A percentile compares a stretch with the other conserved stretches of the same genome.
phyloP scores from a whole-genome alignment of 2,888 invertebrate genomes.

The Petrolisthes cinctipes region DNA sequence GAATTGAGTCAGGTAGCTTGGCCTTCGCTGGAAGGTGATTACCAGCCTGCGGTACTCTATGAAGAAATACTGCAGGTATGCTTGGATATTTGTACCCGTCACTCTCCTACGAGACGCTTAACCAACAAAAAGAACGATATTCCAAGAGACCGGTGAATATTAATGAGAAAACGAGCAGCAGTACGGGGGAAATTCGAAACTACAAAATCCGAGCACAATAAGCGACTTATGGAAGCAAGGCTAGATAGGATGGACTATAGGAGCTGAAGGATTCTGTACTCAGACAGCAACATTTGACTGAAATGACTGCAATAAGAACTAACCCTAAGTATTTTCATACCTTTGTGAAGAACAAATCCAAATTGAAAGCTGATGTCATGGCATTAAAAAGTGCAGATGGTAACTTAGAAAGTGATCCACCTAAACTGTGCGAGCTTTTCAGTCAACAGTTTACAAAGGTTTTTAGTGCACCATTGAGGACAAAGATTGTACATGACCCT shows the following conservation, averaged over 20 bases:
- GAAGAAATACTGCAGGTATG: constrained; percentile 14
- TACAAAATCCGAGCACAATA: not conserved
- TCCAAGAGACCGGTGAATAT: constrained; percentile 7
- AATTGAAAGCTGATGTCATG: not conserved
- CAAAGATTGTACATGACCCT: not conserved
- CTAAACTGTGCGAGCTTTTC: constrained; percentile 7
- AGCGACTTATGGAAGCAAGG: not conserved
- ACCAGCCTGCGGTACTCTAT: not conserved
- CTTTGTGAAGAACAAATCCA: not conserved
- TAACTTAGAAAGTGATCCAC: not conserved
- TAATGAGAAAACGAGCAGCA: constrained; percentile 2
- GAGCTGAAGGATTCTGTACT: constrained; percentile 12
- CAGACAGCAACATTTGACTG: not conserved
- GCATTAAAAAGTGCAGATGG: constrained; percentile 5
- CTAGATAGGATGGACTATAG: constrained; percentile 4
- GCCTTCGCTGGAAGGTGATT: not conserved
- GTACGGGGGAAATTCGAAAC: constrained; percentile 18
- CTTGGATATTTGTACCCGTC: not conserved
- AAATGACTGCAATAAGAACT: constrained; percentile 13
- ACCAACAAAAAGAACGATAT: not conserved
- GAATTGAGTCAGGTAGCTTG: constrained; percentile 9
- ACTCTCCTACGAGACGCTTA: constrained; percentile 12
- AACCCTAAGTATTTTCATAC: not conserved
- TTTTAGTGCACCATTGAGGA: not conserved
- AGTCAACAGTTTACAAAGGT: constrained; percentile 24